phyloP scores from a whole-genome alignment of 2,113 vertebrate genomes.

The Cacatua alba region DNA sequence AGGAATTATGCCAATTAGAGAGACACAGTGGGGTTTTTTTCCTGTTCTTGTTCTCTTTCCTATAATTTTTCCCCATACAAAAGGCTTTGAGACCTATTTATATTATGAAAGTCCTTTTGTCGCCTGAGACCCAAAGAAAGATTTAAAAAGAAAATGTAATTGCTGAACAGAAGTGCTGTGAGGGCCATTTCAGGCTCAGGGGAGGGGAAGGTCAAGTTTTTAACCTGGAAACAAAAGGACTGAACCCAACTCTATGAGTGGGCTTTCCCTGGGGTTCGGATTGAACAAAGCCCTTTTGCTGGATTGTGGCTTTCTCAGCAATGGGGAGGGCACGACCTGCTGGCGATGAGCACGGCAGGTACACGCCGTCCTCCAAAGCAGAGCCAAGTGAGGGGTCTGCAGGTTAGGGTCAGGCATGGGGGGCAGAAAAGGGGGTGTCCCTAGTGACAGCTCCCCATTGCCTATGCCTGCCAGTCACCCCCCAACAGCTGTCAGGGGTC shows the following conservation, averaged over 20 bases:
- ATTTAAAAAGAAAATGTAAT: conserved; percentile 54
- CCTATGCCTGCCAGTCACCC: not conserved
- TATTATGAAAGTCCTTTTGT: conserved; percentile 32
- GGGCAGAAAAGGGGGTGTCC: not conserved
- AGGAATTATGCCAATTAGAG: conserved; percentile 63
- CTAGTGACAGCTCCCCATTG: not conserved
- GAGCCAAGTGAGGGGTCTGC: not conserved
- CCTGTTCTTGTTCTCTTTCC: not conserved
- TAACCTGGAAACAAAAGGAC: conserved; percentile 53
- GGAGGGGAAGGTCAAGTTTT: conserved; percentile 61
- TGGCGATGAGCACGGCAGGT: not conserved
- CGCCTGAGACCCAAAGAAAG: conserved; percentile 9
- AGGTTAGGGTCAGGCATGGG: not conserved
- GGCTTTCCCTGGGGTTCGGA: not conserved
- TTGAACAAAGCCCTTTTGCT: conserved; percentile 18
- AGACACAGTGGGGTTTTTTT: not conserved
- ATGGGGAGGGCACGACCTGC: conserved; percentile 2
- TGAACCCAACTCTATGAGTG: not conserved
- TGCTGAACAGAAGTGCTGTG: conserved; percentile 34
- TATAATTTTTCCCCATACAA: conserved; percentile 10
- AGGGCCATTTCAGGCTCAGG: not conserved
- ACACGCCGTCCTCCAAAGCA: not conserved
- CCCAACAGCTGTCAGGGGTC: not conserved
- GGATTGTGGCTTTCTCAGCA: not conserved
- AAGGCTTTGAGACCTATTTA: conserved; percentile 20